Evolutionary conservation across 2,888 invertebrate species (phyloP).

Genomic region (Tenthredo notha): DNA sequence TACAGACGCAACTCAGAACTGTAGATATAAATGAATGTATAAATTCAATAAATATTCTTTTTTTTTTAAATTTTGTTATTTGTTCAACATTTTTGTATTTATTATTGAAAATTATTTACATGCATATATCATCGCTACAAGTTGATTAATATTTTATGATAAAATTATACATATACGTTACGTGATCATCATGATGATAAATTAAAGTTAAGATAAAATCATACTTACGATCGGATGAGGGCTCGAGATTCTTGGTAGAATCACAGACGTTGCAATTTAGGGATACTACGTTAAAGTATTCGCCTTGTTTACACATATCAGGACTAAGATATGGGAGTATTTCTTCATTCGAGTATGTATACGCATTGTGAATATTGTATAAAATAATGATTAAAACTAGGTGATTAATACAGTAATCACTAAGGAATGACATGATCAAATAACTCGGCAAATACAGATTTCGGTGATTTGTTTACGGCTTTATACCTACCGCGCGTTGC

Average conservation of each 20-base stretch:
- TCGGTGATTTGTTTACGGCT: neutral
- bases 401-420: neutral
- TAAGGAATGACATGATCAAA: conserved; percentile 4
- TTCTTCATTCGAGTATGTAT: conserved; percentile 53
- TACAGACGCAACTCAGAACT: conserved; percentile 80
- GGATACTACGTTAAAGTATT: conserved; percentile 79
- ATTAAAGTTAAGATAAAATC: neutral
- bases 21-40: conserved; percentile 45
- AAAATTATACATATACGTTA: neutral
- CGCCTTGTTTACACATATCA: conserved; percentile 76
- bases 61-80: too few species aligned
- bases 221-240: conserved; percentile 76
- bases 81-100: conserved; percentile 3
- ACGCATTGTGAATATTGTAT: neutral
- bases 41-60: conserved; percentile 23
- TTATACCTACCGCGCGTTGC: conserved; percentile 9
- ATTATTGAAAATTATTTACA: neutral
- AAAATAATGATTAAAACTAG: neutral
- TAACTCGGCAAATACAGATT: neutral
- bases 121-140: neutral
- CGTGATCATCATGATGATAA: neutral
- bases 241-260: conserved; percentile 73
- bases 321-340: conserved; percentile 67
- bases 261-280: conserved; percentile 80
- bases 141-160: neutral